phyloP scores from a whole-genome alignment of 2,113 vertebrate species.

The Ophthalmolycus amberensis region DNA sequence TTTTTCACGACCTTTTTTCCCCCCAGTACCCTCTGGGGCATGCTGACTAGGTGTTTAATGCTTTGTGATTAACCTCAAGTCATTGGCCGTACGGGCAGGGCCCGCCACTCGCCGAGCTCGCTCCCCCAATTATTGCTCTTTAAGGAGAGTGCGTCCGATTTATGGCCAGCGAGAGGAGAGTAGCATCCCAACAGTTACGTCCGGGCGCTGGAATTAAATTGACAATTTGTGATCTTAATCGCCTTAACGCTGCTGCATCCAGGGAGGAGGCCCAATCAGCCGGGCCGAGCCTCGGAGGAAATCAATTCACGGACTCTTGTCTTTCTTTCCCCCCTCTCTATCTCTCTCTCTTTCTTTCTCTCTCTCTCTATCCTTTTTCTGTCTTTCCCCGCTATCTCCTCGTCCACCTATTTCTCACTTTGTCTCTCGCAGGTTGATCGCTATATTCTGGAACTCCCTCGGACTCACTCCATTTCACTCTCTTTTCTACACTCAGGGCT shows the following conservation, averaged over 20 bases:
- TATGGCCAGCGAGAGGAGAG: constrained; percentile 64
- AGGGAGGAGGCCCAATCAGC: constrained; percentile 72
- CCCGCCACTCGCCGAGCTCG: constrained; percentile 30
- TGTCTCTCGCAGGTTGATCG: constrained; percentile 19
- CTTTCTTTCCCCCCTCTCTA: background rate
- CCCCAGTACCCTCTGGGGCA: constrained; percentile 4
- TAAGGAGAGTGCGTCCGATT: constrained; percentile 70
- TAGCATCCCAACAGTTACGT: constrained; percentile 74
- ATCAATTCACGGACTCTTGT: constrained; percentile 65
- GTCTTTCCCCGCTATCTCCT: background rate
- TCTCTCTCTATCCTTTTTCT: background rate
- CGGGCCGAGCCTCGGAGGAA: constrained; percentile 67
- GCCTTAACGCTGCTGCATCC: constrained; percentile 63
- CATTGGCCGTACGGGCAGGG: constrained; percentile 41
- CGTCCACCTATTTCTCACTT: constrained; percentile 15
- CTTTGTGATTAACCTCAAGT: constrained; percentile 68
- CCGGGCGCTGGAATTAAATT: constrained; percentile 72
- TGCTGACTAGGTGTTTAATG: constrained; percentile 66
- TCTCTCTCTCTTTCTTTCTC: constrained; percentile 26
- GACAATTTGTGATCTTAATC: constrained; percentile 83
- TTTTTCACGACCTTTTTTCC: background rate
- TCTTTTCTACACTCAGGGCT: constrained; percentile 27
- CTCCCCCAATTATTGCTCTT: constrained; percentile 71
- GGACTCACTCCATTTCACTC: constrained; percentile 39
- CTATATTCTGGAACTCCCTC: constrained; percentile 14